A percentile compares a stretch with the other conserved stretches of the same genome.
phyloP scores from a whole-genome alignment of 1,140 invertebrate genomes.

The Leptonema lineaticorne region DNA sequence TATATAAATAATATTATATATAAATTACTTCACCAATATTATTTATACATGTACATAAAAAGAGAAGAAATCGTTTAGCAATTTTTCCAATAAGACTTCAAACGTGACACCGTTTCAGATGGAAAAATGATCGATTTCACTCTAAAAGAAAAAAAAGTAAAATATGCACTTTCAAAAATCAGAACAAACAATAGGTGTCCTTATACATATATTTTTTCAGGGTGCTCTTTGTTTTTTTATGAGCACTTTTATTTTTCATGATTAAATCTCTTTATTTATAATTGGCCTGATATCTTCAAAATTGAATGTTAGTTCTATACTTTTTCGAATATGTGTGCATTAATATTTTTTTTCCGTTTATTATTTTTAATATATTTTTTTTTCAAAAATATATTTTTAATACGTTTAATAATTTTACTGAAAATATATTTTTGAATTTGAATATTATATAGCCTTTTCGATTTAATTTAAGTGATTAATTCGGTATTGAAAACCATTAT shows the following conservation, averaged over 20 bases:
- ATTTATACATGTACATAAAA: conserved; percentile 22
- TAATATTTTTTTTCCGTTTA: background rate
- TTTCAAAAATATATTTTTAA: conserved; percentile 3
- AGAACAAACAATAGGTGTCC: conserved; percentile 10
- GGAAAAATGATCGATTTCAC: background rate
- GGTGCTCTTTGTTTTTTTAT: background rate
- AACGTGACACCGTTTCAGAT: too few relatives aligned
- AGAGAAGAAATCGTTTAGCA: background rate
- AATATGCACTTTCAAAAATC: background rate
- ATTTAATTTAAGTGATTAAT: background rate
- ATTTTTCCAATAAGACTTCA: too few relatives aligned
- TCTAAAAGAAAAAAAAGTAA: background rate
- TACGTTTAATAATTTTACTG: too few relatives aligned
- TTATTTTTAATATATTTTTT: conserved; percentile 7
- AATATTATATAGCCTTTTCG: too few relatives aligned
- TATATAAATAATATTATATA: conserved; percentile 52
- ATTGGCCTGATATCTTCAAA: conserved; percentile 23
- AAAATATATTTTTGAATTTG: too few relatives aligned
- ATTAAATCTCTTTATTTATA: conserved; percentile 6
- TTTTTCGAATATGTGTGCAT: conserved; percentile 5
- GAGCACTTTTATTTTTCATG: conserved; percentile 21
- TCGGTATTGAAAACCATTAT: background rate
- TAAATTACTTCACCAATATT: background rate
- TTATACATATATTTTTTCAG: background rate
- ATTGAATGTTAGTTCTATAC: conserved; percentile 15